Conservation (phyloP, 1,140 invertebrate species). For the Nebria ingens region DNA sequence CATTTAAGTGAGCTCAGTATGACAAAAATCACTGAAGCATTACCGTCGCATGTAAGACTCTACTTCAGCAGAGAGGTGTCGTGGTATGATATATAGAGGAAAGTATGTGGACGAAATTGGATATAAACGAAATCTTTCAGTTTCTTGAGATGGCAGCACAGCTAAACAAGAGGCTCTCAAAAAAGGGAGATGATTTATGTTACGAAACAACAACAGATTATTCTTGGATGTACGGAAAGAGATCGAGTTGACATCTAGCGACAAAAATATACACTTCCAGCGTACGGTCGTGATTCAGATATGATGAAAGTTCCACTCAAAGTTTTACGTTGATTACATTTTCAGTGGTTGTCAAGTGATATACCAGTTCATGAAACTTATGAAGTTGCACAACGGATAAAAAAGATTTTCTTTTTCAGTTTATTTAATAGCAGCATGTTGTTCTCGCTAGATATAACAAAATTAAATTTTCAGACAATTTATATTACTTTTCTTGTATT, state of each 20-base stretch:
- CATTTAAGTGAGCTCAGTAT: neutral
- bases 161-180: slow-evolving; percentile 4
- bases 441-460: too few species aligned
- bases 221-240: neutral
- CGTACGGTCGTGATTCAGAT: neutral
- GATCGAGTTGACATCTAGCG: neutral
- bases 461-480: too few species aligned
- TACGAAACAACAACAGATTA: slow-evolving; percentile 4
- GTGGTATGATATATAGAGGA: slow-evolving; percentile 15
- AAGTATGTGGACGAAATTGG: slow-evolving; percentile 17
- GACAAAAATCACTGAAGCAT: neutral
- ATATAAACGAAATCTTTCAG: slow-evolving; percentile 13
- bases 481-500: too few species aligned
- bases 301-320: neutral
- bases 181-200: slow-evolving; percentile 7
- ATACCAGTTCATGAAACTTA: neutral
- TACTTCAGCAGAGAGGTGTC: too few species aligned
- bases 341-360: neutral
- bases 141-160: slow-evolving; percentile 2
- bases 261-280: slow-evolving; percentile 2
- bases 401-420: neutral
- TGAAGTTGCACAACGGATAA: neutral
- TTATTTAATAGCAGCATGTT: neutral
- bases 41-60: neutral
- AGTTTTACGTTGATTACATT: neutral